Percentiles rank a stretch among this genome's conserved stretches.
These are phyloP conservation scores for Coturnix japonica DNA, from an alignment of 2,113 vertebrate genomes.

Conservation along the genomic window DNA sequence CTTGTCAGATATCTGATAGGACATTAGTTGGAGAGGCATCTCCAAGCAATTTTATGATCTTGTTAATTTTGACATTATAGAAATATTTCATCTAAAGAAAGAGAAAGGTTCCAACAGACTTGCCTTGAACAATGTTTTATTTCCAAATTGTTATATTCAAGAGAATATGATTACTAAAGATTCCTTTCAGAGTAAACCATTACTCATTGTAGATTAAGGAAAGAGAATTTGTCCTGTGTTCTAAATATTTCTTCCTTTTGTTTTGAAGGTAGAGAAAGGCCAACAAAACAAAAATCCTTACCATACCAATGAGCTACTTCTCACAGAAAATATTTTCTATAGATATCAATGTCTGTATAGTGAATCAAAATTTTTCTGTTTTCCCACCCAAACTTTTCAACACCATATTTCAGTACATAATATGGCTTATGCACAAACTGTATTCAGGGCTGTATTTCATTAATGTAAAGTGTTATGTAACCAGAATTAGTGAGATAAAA, in stretches of 20 bases:
- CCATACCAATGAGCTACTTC: neutral
- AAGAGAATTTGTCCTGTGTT: neutral
- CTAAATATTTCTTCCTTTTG: neutral
- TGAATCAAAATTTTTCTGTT: neutral
- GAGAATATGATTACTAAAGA: neutral
- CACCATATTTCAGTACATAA: neutral
- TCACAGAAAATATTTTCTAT: neutral
- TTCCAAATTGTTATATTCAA: neutral
- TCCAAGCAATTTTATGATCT: neutral
- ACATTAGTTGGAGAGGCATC: neutral
- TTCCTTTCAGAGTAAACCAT: neutral
- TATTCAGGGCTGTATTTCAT: neutral
- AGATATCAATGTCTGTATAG: neutral
- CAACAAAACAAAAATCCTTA: neutral
- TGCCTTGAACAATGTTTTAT: neutral
- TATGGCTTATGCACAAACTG: neutral
- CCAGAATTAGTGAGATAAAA: neutral
- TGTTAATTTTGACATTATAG: neutral
- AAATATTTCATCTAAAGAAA: neutral
- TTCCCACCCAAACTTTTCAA: neutral
- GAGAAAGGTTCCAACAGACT: neutral
- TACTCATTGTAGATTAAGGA: neutral
- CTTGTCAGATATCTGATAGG: neutral
- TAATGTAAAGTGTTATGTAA: neutral
- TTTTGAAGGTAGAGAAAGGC: neutral